Evolutionary conservation across 2,888 invertebrate species (phyloP), one percentile per base, ranked within the genome.

Genomic region (Spisula subtruncata): DNA sequence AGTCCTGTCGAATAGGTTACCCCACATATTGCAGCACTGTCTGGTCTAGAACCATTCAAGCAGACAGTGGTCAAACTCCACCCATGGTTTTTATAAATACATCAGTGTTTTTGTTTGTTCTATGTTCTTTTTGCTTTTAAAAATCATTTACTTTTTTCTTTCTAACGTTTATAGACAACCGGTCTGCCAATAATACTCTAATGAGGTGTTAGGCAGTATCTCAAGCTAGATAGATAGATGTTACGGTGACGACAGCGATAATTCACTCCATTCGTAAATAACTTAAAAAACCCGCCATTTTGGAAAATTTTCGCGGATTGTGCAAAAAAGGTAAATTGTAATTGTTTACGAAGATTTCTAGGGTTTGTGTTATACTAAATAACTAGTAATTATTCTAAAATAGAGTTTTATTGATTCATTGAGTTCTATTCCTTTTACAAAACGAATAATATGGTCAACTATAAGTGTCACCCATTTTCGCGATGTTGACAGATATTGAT

Each of bases 241-340:
- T 41, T 8, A 41, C 56, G 20, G 20, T n/a, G 60, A 66, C 60
- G 60, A 25, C 60, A n/a, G 12, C 60, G 60, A 66, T 66, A 66
- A 41, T 25, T 25, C 12, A 1, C 10, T 25, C n/a, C 60, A 66
- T 66, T 66, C 60, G 60, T 25, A 25, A 25, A 25, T 25, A 66
- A 25, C 10, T 66, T 66, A 25, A 66, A 25, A 25, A 25, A 0
- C 60, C 60, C 60, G 60, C 60, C n/a, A 25, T 66, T 25, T 66
- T 66, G 5, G 60, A 25, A 66, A 66, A 66, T 66, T 66, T 66
- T 66, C 60, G 60, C 60, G 60, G n/a, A 66, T 25, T 66, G 10
- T 20, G 60, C 60, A 25, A 25, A 51, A 25, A 66, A 66, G 25
- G 0, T 25, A 60, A 2, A 8, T 25, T 25, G 6, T 66, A 5